Evolutionary conservation across 2,888 invertebrate species (phyloP).

Genomic region (Xestia rhomboidea): DNA sequence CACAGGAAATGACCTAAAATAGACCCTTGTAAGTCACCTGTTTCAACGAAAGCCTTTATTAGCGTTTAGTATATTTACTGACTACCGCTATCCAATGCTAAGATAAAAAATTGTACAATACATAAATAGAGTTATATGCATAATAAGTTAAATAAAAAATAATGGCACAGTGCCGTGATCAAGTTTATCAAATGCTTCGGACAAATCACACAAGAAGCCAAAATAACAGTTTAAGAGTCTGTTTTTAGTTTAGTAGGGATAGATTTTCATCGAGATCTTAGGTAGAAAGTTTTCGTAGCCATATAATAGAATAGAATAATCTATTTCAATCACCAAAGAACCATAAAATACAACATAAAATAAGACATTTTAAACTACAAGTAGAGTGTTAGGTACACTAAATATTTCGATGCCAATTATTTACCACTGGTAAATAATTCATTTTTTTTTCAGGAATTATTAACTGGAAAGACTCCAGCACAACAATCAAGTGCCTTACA

Average conservation of each 20-base stretch:
- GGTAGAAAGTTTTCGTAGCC: no score
- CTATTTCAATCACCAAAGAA: neutral
- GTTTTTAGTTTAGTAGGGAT: neutral
- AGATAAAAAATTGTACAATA: neutral
- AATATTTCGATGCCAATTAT: neutral
- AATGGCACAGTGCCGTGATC: neutral
- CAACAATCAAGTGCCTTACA: slow-evolving; percentile 94
- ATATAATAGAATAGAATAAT: neutral
- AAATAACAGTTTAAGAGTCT: neutral
- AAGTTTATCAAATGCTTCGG: slow-evolving; percentile 18
- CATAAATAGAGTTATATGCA: neutral
- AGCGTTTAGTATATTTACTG: neutral
- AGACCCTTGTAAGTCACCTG: neutral
- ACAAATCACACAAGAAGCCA: neutral
- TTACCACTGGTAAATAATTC: neutral
- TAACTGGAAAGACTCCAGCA: slow-evolving; percentile 91
- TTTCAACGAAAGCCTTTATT: neutral
- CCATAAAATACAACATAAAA: no score
- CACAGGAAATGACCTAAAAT: neutral
- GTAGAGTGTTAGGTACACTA: no score
- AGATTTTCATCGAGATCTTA: neutral
- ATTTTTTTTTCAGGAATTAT: slow-evolving; percentile 85
- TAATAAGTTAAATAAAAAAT: neutral
- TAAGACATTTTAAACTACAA: neutral
- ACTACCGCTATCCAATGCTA: neutral